Base-by-base conservation (phyloP, 2,797 vertebrate genomes). In the Sorex maritimensis region DNA sequence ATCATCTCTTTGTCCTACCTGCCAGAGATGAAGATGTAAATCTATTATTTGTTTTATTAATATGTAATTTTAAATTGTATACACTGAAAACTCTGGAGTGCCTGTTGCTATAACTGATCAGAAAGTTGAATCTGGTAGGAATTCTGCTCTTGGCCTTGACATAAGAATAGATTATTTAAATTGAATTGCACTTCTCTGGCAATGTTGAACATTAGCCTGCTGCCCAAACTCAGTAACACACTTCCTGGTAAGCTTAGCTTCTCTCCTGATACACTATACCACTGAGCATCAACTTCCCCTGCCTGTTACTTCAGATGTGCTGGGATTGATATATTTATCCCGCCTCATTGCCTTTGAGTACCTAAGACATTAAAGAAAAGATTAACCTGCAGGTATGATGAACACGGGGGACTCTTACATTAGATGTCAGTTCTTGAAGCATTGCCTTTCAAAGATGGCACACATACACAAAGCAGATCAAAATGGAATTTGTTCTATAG, bases 281-380 rank as follows among this genome's bases (percentile, higher is more conserved):
- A 58, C 67, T 73, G 94, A 96, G 92, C 86, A 94, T 81, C 88
- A 71, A 82, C 81, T 95, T 96, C 81, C 93, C 71, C 74, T 81
- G 82, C 82, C 96, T 95, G 87, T 96, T 96, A 92, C 92, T 97
- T 95, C 93, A 72, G 81, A 96, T 93, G 92, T 93, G 77, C 88
- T 89, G 82, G 86, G 96, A 96, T 86, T 96, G 95, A 93, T 96
- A 94, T 90, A 97, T 96, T 96, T 93, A 96, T 96, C 88, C 95
- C 1, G 17, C 93, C 58, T 96, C 71, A 82, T 87, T 96, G 92
- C 95, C 90, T 89, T 38, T 94, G 96, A 96, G 88, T 92, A 92
- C 80, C 80, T 85, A 71, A 92, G 83, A 81, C 80, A 96, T 97
- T 97, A 95, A 97, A 92, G 1, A 92, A 38, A 83, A 95, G 95